A percentile compares a stretch with the other conserved stretches of the same genome.
Evolutionary conservation across 2,113 vertebrate genomes (phyloP).

Genomic region (Pedionomus torquatus): DNA sequence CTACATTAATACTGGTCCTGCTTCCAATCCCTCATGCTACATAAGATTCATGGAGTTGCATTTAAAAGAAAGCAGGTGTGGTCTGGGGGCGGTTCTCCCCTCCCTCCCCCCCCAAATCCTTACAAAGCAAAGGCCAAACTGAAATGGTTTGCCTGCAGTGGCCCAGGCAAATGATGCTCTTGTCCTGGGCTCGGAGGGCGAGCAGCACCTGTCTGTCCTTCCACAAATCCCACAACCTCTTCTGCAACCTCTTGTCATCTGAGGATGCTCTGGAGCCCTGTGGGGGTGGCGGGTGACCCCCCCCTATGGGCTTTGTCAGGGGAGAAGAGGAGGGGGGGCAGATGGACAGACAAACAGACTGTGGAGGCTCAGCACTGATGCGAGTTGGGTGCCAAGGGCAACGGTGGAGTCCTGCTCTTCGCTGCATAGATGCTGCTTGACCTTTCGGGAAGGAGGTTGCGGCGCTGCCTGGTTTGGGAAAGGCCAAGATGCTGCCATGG

Average conservation of each 20-base stretch:
- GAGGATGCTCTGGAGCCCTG: background rate
- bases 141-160: background rate
- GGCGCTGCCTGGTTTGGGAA: background rate
- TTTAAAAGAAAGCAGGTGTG: background rate
- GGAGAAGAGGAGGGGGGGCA: no score
- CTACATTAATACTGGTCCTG: background rate
- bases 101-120: background rate
- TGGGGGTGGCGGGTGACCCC: background rate
- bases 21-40: conserved; percentile 51
- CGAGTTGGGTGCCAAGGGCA: background rate
- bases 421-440: conserved; percentile 40
- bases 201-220: background rate
- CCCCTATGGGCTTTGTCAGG: background rate
- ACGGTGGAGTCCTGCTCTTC: background rate
- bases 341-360: no score
- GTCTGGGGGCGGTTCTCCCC: background rate
- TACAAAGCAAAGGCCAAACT: background rate
- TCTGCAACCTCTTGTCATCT: background rate
- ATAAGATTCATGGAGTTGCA: conserved; percentile 20
- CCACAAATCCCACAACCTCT: background rate
- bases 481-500: conserved; percentile 28
- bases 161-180: background rate
- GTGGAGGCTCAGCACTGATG: background rate
- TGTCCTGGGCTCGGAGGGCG: background rate
- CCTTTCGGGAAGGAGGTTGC: conserved; percentile 16